phyloP scores from a whole-genome alignment of 1,140 invertebrate species.

The Brachionus rubens region DNA sequence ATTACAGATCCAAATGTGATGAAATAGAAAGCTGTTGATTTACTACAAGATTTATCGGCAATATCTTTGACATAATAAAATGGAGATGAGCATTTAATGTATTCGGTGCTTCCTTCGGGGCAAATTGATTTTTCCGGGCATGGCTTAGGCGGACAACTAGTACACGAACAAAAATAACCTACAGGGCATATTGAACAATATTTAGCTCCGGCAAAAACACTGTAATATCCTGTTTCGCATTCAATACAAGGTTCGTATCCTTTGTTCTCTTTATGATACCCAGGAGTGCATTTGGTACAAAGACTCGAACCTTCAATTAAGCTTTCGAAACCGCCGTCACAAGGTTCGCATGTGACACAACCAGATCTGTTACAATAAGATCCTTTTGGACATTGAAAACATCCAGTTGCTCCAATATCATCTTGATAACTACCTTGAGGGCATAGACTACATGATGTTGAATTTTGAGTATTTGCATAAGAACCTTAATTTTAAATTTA shows the following conservation, averaged over 20 bases:
- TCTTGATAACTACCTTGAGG: conserved; percentile 11
- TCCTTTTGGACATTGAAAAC: neutral
- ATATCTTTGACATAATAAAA: conserved; percentile 22
- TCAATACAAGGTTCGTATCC: neutral
- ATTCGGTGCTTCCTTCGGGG: conserved; percentile 36
- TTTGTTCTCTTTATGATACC: conserved; percentile 33
- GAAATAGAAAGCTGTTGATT: conserved; percentile 16
- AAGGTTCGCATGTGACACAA: conserved; percentile 13
- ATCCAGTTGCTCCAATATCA: neutral
- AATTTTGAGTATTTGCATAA: conserved; percentile 1
- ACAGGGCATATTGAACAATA: conserved; percentile 21
- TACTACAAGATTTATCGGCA: conserved; percentile 2
- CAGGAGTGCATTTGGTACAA: conserved; percentile 18
- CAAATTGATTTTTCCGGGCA: conserved; percentile 38
- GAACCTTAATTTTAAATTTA: neutral
- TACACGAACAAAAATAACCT: conserved; percentile 45
- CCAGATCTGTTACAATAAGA: neutral
- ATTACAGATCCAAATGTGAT: conserved; percentile 23
- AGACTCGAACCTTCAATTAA: neutral
- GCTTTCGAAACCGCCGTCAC: conserved; percentile 18
- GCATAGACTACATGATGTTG: conserved; percentile 28
- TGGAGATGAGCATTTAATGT: conserved; percentile 24
- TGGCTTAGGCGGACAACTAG: neutral
- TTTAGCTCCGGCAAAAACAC: neutral
- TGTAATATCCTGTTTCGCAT: conserved; percentile 32